Percentiles rank a stretch among this genome's conserved stretches.
Conservation (phyloP, 1,140 invertebrate genomes). For the Heliconius nattereri region DNA sequence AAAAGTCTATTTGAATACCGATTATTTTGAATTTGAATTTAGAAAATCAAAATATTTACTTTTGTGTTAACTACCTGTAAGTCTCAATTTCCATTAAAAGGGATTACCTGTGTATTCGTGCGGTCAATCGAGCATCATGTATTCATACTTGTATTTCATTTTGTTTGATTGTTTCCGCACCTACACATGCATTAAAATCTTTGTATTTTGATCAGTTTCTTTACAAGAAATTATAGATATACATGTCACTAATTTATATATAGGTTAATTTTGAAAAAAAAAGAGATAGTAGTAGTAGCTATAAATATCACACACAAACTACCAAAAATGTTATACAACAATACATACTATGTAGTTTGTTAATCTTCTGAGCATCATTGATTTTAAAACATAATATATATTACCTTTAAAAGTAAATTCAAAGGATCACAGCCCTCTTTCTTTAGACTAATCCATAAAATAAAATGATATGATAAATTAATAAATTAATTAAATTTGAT, state of each 20-base stretch:
- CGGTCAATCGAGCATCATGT: background rate
- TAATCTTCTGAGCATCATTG: background rate
- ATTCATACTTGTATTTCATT: conserved; percentile 1
- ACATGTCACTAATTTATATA: background rate
- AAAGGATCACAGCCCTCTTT: background rate
- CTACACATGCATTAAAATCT: background rate
- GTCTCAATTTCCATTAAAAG: background rate
- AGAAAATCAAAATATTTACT: too few relatives aligned
- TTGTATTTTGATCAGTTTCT: background rate
- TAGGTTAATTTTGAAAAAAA: background rate
- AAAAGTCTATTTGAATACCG: too few relatives aligned
- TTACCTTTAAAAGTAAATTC: background rate
- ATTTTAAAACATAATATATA: background rate
- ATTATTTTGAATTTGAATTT: too few relatives aligned
- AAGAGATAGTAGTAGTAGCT: background rate
- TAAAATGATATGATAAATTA: too few relatives aligned
- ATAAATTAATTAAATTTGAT: too few relatives aligned
- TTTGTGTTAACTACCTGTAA: background rate
- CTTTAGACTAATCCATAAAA: background rate
- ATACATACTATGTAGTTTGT: background rate
- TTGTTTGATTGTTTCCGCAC: background rate
- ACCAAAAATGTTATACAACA: background rate
- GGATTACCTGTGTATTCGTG: background rate
- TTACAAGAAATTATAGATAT: background rate
- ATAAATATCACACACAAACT: background rate